Percentiles rank a stretch among this genome's conserved stretches.
Evolutionary conservation across 2,113 vertebrate genomes (phyloP).

Genomic region (Leptobrachium leishanense): DNA sequence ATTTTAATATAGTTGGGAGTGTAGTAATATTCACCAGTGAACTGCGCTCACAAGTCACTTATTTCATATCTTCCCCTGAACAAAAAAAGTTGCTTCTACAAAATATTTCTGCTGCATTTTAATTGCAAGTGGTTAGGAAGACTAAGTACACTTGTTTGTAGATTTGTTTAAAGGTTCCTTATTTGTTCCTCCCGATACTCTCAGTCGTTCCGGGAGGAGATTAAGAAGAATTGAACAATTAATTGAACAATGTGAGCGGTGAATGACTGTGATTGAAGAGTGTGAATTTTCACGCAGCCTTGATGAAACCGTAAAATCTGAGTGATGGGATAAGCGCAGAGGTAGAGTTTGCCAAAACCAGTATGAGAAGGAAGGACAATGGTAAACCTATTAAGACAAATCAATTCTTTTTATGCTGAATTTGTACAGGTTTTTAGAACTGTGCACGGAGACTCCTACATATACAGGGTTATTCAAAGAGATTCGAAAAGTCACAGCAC

Average conservation of each 20-base stretch:
- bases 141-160: neutral
- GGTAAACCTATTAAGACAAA: no score
- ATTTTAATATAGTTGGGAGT: no score
- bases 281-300: conserved; percentile 17
- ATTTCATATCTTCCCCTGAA: no score
- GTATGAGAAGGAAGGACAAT: neutral
- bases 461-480: no score
- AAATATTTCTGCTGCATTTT: neutral
- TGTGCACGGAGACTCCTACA: no score
- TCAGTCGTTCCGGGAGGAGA: neutral
- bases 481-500: no score
- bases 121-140: neutral
- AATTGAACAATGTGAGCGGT: neutral
- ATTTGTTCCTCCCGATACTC: neutral
- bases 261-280: neutral
- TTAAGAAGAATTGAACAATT: neutral
- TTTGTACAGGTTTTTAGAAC: no score
- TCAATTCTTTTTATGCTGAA: no score
- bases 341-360: neutral
- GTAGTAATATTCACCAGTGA: no score
- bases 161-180: conserved; percentile 12
- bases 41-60: no score
- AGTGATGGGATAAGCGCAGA: neutral
- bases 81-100: no score
- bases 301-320: conserved; percentile 6